Conservation (phyloP, 2,797 vertebrate genomes). For the Antrozous pallidus region DNA sequence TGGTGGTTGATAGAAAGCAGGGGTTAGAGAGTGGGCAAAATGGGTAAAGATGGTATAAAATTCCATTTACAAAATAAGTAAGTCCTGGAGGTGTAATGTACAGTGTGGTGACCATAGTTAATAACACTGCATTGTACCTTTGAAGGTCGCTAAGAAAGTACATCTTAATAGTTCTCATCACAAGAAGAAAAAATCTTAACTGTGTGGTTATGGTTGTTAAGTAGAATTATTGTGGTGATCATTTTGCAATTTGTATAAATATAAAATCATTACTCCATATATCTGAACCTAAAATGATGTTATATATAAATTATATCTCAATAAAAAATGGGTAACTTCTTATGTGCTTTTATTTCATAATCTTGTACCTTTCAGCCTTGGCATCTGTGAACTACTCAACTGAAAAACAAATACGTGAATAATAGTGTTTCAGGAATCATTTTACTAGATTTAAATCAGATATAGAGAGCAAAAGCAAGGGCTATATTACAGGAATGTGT, state of each 20-base stretch:
- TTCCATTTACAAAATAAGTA: neutral
- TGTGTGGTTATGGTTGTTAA: neutral
- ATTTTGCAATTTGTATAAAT: neutral
- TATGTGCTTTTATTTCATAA: neutral
- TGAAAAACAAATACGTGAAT: neutral
- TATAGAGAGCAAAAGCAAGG: neutral
- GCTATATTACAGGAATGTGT: neutral
- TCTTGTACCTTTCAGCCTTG: neutral
- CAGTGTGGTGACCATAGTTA: neutral
- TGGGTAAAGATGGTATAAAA: neutral
- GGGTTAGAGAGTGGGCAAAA: neutral
- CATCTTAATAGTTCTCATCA: neutral
- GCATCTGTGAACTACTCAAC: neutral
- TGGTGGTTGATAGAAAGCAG: neutral
- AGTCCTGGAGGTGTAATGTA: neutral
- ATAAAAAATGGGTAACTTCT: neutral
- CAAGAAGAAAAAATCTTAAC: neutral
- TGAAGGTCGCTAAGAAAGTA: neutral
- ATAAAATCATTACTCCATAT: neutral
- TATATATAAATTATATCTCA: neutral
- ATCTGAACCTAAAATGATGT: neutral
- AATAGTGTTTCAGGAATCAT: neutral
- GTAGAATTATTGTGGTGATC: neutral
- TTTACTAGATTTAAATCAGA: neutral
- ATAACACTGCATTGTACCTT: neutral